phyloP scores from a whole-genome alignment of 2,797 vertebrate species.

The Allobates femoralis region DNA sequence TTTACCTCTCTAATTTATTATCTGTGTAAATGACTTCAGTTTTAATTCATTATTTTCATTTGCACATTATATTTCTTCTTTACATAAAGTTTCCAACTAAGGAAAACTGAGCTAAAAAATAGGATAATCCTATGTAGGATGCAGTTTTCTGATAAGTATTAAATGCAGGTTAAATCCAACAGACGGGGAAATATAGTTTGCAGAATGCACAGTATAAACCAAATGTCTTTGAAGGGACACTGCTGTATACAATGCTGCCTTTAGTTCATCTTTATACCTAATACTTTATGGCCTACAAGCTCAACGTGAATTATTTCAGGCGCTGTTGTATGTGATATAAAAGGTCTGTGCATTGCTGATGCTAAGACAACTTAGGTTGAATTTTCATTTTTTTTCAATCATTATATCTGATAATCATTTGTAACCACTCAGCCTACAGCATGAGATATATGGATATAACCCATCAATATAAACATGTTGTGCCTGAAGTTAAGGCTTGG shows the following conservation, averaged over 20 bases:
- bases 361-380: not conserved
- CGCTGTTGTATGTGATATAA: conserved; percentile 5
- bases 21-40: not conserved
- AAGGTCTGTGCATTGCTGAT: not conserved
- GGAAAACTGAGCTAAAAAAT: not conserved
- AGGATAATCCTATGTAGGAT: not conserved
- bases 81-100: not conserved
- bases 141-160: not conserved
- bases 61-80: not conserved
- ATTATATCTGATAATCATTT: conserved; percentile 17
- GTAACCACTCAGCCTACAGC: not conserved
- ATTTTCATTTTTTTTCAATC: not conserved
- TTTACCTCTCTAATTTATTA: not conserved
- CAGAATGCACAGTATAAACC: not conserved
- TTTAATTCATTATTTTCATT: not conserved
- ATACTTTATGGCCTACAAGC: not conserved
- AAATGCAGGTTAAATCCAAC: not conserved
- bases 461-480: not conserved
- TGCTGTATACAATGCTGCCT: not conserved
- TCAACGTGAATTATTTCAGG: not conserved
- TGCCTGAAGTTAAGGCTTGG: not conserved
- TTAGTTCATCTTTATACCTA: not conserved
- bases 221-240: not conserved
- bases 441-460: not conserved
- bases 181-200: not conserved